Base-by-base conservation (phyloP, 2,113 vertebrate genomes). In the Dermatemys mawii region DNA sequence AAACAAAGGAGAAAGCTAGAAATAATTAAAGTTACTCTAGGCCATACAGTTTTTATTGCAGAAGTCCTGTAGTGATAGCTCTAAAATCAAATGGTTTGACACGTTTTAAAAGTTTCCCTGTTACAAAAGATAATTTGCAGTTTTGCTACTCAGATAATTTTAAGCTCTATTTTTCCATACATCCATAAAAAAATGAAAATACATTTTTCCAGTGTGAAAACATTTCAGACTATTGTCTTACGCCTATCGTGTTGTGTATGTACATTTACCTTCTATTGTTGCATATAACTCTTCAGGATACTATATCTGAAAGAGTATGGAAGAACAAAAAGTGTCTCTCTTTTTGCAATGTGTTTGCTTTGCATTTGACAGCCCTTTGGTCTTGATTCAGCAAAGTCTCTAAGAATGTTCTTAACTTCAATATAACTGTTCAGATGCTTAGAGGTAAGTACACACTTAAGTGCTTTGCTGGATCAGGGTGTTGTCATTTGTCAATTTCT, bases 321-420 rank as follows among this genome's bases (percentile, higher is more conserved):
- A 6, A 50, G 7, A 2, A 0, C 9, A 4, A 35, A 26, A 67
- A 1, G 0, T 54, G 35, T 0, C 81, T 41, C 21, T 4, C 4
- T 19, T 0, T 3, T 76, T 38, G 5, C 50, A 48, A 60, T 35
- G 24, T 27, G 38, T 27, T 3, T 11, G 13, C 81, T 63, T 48
- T n/a, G 49, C 53, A 11, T n/a, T 1, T 29, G 51, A 1, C 57
- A 86, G 6, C 3, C 19, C 87, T 92, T 83, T 44, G 78, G 83
- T 92, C 78, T 83, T 6, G n/a, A 79, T 78, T 88, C 63, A 38
- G 46, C 46, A 38, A 35, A 86, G 53, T 27, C 19, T 27, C 29
- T 76, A 41, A 38, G 73, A 41, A 90, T 5, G 14, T 2, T 55
- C 54, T 90, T 32, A 4, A 93, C 46, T 55, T 84, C 94, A 78